A percentile compares a stretch with the other conserved stretches of the same genome.
phyloP scores from a whole-genome alignment of 1,140 invertebrate species.

The Ladona fulva region DNA sequence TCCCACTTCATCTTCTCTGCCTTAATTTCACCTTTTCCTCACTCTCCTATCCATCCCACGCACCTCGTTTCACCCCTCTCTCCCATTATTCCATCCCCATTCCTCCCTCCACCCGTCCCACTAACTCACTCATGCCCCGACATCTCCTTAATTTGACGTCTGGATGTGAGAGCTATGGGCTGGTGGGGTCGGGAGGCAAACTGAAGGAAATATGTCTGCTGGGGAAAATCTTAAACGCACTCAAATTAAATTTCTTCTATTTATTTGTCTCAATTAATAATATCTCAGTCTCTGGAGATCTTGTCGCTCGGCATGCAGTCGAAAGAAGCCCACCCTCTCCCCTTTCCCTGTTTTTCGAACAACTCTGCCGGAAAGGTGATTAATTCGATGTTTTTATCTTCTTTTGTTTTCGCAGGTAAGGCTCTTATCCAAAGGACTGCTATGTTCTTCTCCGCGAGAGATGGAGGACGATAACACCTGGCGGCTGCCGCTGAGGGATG shows the following conservation, averaged over 20 bases:
- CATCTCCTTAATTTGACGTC: not conserved
- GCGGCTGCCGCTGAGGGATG: too few species aligned
- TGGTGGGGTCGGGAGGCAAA: not conserved
- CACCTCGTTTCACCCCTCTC: not conserved
- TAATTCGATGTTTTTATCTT: not conserved
- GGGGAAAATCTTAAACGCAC: not conserved
- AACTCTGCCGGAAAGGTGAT: not conserved
- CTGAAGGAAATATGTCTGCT: not conserved
- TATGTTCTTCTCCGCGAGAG: too few species aligned
- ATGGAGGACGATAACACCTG: too few species aligned
- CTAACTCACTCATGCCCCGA: not conserved
- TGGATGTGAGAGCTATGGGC: not conserved
- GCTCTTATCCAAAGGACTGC: not conserved
- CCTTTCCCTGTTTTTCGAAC: not conserved
- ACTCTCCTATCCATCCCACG: not conserved
- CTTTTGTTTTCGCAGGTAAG: constrained; percentile 1
- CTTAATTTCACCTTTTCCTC: not conserved
- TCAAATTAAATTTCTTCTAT: not conserved
- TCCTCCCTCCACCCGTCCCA: not conserved
- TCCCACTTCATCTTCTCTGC: too few species aligned
- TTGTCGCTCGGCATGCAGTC: not conserved
- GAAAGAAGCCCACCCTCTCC: not conserved
- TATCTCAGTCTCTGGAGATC: not conserved
- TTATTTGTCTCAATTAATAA: constrained; percentile 1
- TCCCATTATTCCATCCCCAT: not conserved